Evolutionary conservation across 2,113 vertebrate species (phyloP), one percentile per base, ranked within the genome.

Genomic region (Ictalurus punctatus): DNA sequence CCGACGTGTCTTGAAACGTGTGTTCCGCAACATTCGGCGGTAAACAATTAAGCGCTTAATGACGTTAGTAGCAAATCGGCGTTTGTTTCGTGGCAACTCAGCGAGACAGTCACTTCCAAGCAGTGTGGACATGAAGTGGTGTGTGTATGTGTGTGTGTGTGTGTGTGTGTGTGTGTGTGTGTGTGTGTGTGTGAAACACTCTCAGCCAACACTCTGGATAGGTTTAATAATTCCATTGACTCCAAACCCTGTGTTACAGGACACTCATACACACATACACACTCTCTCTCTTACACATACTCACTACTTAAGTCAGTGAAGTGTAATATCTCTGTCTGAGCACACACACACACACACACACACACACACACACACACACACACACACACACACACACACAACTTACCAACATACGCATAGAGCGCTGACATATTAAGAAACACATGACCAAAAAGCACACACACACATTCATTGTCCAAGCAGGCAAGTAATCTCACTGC

Each of bases 221-320:
- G 92, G 90, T 94, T 95, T 95, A 95, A 95, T 95, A 95, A 95
- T 92, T 94, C 94, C 95, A 94, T 93, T 95, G 95, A 94, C 94
- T 85, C 93, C 90, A 92, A 76, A 37, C 44, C 25, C 40, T 48
- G 40, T 78, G 44, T 54, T 16, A 30, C 30, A 56, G n/a, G 79
- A 86, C 89, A 79, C 82, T 88, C 94, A 92, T 92, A 90, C 89
- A 85, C 10, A 2, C 71, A 37, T 91, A 91, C n/a, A 92, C 48
- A 44, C 92, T 92, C 81, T 67, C 71, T 10, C 74, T 63, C 80
- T 74, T 40, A 89, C 34, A 83, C 37, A 82, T 56, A 74, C 87
- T 21, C 83, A 84, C 82, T 92, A 93, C 94, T 95, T 93, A 92
- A 90, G 91, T 84, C 63, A 65, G 23, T 90, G 87, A 89, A 90